Evolutionary conservation across 2,113 vertebrate genomes (phyloP), one percentile per base, ranked within the genome.

Genomic region (Catharus bicknelli): DNA sequence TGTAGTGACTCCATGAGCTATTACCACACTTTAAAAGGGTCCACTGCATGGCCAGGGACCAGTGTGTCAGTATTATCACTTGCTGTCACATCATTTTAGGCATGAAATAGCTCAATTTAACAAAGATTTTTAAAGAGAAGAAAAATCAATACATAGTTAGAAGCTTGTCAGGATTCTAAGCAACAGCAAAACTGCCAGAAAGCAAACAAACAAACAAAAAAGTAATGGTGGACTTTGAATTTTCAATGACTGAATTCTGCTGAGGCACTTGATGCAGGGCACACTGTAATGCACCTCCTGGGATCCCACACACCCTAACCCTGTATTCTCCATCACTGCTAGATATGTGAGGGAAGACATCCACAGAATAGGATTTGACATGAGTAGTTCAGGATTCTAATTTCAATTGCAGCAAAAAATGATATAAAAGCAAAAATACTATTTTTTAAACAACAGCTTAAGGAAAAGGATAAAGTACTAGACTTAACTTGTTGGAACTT

Each of bases 91-190:
- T 81, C 43, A 73, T 76, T 95, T 88, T 90, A 88, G 88, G 79
- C 90, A 93, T 43, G 62, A 90, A 95, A 93, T 58, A 90, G 84
- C 87, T 94, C 90, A 88, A 94, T 95, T 96, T 96, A 83, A 79
- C 83, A 83, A 87, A 92, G 88, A 95, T 84, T 96, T 96, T 95
- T 95, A 93, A 94, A 89, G 75, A 91, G 66, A 79, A 70, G 53
- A 92, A 93, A 96, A 96, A 96, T 95, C 94, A 92, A 95, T 96
- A 96, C 30, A 20, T 53, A 69, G 85, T 91, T 93, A 95, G 90
- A 88, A 84, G 61, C 83, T 79, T 89, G 87, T 94, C 92, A 87
- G 47, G 88, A 94, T 66, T 77, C 48, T 78, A 93, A 95, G 70
- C 68, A 93, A 78, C 25, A 87, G 70, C 66, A 59, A 90, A 95